A percentile compares a stretch with the other conserved stretches of the same genome.
Evolutionary conservation across 2,113 vertebrate species (phyloP).

Genomic region (Pyrgilauda ruficollis): DNA sequence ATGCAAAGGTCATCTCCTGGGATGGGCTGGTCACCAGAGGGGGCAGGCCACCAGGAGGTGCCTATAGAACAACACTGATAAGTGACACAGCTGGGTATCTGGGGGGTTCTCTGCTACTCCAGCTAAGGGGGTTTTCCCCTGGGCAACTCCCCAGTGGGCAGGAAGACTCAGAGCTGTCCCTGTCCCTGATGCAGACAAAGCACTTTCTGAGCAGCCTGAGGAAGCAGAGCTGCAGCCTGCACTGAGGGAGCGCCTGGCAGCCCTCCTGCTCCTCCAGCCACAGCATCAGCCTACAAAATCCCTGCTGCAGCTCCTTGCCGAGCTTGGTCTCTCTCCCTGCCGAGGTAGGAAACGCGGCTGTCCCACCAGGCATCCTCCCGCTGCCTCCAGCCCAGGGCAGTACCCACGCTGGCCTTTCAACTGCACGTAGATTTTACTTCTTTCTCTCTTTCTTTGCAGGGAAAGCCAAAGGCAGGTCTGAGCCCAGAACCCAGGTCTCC

Average conservation of each 20-base stretch:
- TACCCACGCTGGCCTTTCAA: rapidly evolving
- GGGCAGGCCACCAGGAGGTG: neutral
- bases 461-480: neutral
- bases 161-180: neutral
- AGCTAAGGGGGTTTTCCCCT: neutral
- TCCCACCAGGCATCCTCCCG: rapidly evolving
- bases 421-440: neutral
- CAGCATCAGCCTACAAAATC: constrained; percentile 59
- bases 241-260: constrained; percentile 57
- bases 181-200: constrained; percentile 60
- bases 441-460: constrained; percentile 3
- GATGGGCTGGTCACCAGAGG: neutral
- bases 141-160: neutral
- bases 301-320: neutral
- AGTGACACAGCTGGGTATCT: neutral
- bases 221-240: constrained; percentile 48
- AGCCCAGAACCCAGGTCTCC: neutral
- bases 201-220: neutral
- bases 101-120: neutral
- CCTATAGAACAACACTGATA: neutral
- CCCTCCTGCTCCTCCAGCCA: constrained; percentile 70
- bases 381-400: neutral
- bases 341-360: constrained; percentile 12
- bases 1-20: neutral
- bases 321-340: constrained; percentile 23